These are phyloP conservation scores for Conops quadrifasciatus DNA, from an alignment of 2,888 invertebrate species.

Conservation along the genomic window DNA sequence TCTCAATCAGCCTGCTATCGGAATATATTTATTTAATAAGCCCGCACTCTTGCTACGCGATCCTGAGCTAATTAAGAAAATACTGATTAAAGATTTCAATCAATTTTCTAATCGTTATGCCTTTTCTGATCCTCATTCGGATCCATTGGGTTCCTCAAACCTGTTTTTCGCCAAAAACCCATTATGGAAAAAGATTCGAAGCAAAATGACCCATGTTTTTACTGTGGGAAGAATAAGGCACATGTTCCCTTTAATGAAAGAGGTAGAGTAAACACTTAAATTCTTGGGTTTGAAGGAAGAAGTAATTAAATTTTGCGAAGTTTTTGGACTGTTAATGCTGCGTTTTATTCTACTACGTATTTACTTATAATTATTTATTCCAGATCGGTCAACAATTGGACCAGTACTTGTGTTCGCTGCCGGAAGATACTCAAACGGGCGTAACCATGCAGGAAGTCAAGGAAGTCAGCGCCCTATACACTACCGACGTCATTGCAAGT, in stretches of 20 bases:
- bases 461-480: conserved; percentile 57
- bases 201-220: conserved; percentile 53
- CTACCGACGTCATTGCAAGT: conserved; percentile 58
- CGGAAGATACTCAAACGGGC: not conserved
- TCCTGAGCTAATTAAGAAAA: conserved; percentile 61
- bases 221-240: conserved; percentile 54
- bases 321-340: not conserved
- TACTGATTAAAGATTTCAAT: conserved; percentile 62
- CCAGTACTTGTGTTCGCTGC: too few relatives aligned
- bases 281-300: too few relatives aligned
- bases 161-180: conserved; percentile 57
- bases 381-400: too few relatives aligned
- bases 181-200: conserved; percentile 54
- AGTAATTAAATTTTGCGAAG: conserved; percentile 42
- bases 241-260: conserved; percentile 58
- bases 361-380: too few relatives aligned
- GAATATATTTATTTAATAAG: conserved; percentile 65
- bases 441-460: conserved; percentile 47
- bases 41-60: conserved; percentile 65
- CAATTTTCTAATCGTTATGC: conserved; percentile 58
- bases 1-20: conserved; percentile 49
- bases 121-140: conserved; percentile 52
- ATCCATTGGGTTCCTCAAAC: conserved; percentile 51
- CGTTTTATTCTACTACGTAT: not conserved
- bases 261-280: conserved; percentile 52